Evolutionary conservation across 2,888 invertebrate genomes (phyloP).

Genomic region (Cylloceria caligata): DNA sequence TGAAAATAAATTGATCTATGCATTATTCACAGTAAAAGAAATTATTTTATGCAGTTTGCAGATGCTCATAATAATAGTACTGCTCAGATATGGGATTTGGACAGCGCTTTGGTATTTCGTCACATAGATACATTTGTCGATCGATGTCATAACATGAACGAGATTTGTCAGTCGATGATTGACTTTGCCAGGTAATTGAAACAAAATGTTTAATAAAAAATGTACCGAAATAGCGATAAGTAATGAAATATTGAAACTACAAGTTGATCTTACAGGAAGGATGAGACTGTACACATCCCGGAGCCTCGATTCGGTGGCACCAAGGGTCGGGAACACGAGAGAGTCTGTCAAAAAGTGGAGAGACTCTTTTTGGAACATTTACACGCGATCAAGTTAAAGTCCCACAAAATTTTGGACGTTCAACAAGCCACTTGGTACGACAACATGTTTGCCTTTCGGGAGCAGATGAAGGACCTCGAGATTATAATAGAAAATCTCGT

Average conservation of each 20-base stretch:
- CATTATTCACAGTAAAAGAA: not conserved
- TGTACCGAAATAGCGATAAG: not conserved
- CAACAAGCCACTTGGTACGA: conserved; percentile 94
- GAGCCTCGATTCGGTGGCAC: conserved; percentile 92
- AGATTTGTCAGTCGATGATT: conserved; percentile 95
- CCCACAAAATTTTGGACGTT: conserved; percentile 90
- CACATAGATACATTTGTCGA: conserved; percentile 94
- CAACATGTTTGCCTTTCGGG: conserved; percentile 88
- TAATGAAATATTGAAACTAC: not conserved
- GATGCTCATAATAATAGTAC: conserved; percentile 87
- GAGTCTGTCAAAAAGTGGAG: conserved; percentile 90
- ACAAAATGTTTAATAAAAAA: conserved; percentile 11
- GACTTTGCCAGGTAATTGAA: conserved; percentile 90
- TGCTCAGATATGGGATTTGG: conserved; percentile 89
- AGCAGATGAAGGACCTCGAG: conserved; percentile 88
- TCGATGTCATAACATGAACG: conserved; percentile 93
- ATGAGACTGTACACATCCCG: conserved; percentile 89
- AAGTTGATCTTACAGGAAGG: conserved; percentile 85
- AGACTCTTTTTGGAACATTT: conserved; percentile 90
- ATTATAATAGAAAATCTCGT: conserved; percentile 94
- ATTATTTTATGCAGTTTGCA: conserved; percentile 85
- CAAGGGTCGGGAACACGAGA: conserved; percentile 88
- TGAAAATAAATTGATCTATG: not conserved
- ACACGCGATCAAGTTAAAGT: conserved; percentile 87
- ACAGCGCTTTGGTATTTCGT: conserved; percentile 93